Evolutionary conservation across 2,888 invertebrate genomes (phyloP), one percentile per base, ranked within the genome.

Genomic region (Dusona sp.): DNA sequence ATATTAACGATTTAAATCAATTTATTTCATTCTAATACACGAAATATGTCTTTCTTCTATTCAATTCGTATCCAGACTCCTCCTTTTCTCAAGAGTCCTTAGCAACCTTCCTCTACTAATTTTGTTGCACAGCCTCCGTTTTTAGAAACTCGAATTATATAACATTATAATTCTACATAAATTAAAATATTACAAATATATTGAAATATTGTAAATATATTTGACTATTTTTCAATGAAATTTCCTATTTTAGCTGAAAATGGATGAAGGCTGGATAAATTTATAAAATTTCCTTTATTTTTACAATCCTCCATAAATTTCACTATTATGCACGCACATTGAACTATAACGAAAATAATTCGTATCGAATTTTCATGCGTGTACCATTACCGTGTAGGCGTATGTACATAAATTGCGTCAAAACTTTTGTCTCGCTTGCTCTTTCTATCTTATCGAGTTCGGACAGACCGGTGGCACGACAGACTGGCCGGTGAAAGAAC

Each of bases 401-500:
- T 36, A 25, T 22, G 64, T 51, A 79, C 48, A 64, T 80, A 64
- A 36, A 80, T 54, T 54, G 19, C 29, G 57, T 19, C 7, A 7
- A 45, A 77, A 61, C n/a, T n/a, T 75, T 51, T 51, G 68, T 79
- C 57, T 48, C 29, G 19, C 70, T 48, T 64, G 79, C 42, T 73
- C 75, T 45, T 90, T 89, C 90, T 90, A 90, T 92, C 91, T 91
- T 92, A 92, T 92, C 92, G 92, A 92, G 91, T 91, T 88, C 89
- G 90, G 90, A 91, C 90, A 92, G 91, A 85, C 81, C 77, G 75
- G 82, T 83, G 87, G 85, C 83, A 45, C 70, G 48, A 80, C 65
- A 9, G 79, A 70, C 61, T 54, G 79, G 48, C 25, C 61, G 64
- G 22, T 54, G 54, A 25, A 51, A 68, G 85, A 74, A 81, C 73